Percentiles rank a stretch among this genome's conserved stretches.
Evolutionary conservation across 2,113 vertebrate species (phyloP).

Genomic region (Crypturellus undulatus): DNA sequence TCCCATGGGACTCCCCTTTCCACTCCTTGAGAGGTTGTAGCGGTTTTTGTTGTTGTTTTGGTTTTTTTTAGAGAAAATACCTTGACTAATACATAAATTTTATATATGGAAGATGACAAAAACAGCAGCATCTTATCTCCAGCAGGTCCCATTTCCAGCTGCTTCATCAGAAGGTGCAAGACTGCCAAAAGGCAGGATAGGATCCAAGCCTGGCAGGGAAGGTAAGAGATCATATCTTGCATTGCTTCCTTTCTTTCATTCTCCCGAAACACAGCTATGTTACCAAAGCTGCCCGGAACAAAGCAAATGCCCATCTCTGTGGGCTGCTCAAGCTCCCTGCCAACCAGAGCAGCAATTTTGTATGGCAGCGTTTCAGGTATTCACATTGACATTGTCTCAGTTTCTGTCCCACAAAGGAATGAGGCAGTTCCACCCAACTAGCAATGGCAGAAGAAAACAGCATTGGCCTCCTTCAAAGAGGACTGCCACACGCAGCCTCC

Average conservation of each 20-base stretch:
- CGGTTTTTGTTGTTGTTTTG: background rate
- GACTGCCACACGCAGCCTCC: background rate
- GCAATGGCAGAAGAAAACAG: background rate
- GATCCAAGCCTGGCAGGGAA: background rate
- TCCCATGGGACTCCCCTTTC: background rate
- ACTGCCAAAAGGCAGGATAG: background rate
- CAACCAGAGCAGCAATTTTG: background rate
- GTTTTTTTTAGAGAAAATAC: background rate
- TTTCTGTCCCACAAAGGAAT: background rate
- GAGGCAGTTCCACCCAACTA: background rate
- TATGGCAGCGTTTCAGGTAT: background rate
- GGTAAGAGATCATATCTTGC: background rate
- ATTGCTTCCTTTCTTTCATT: background rate
- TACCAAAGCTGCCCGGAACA: background rate
- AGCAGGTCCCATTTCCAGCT: background rate
- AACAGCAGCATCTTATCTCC: background rate
- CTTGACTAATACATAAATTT: background rate
- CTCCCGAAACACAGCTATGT: background rate
- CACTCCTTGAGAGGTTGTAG: slow-evolving; percentile 9
- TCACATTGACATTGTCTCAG: background rate
- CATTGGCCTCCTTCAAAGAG: accelerated
- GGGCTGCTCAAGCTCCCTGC: background rate
- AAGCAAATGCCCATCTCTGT: background rate
- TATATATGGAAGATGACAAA: background rate
- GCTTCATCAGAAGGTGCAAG: accelerated